Evolutionary conservation across 2,113 vertebrate genomes (phyloP).

Genomic region (Protobothrops mucrosquamatus): DNA sequence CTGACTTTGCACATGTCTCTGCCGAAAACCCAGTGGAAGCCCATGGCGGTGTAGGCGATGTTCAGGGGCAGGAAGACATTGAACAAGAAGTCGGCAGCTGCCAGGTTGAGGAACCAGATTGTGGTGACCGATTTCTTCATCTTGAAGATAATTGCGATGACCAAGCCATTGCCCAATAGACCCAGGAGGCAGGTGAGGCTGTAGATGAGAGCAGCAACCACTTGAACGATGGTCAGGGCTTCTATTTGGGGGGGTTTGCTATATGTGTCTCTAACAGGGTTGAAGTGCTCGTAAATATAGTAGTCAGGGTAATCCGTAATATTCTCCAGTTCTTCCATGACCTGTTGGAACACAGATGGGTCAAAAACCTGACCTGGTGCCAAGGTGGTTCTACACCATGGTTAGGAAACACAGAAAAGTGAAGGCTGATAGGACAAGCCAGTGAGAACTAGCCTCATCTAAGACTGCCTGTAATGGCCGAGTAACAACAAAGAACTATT

Average conservation of each 20-base stretch:
- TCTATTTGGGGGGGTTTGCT: background rate
- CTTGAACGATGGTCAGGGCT: background rate
- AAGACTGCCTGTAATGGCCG: background rate
- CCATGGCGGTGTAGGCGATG: conserved; percentile 71
- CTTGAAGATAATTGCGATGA: conserved; percentile 84
- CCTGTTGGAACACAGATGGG: background rate
- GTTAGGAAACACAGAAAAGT: background rate
- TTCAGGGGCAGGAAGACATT: conserved; percentile 84
- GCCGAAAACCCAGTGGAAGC: conserved; percentile 86
- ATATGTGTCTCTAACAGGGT: rapidly evolving
- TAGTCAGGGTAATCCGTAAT: conserved; percentile 30
- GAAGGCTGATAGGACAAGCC: too few relatives aligned
- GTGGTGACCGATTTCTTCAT: conserved; percentile 90
- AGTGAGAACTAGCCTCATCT: background rate
- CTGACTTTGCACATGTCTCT: conserved; percentile 84
- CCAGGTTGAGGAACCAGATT: conserved; percentile 91
- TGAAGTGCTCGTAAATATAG: background rate
- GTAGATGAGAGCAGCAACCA: conserved; percentile 72
- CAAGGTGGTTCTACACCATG: background rate
- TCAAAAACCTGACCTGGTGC: background rate
- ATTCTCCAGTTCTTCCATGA: conserved; percentile 37
- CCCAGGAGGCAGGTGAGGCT: conserved; percentile 82
- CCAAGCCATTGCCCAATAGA: conserved; percentile 82
- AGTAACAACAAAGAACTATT: too few relatives aligned
- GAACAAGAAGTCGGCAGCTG: conserved; percentile 88